Base-by-base conservation (phyloP, 2,113 vertebrate genomes). In the Picathartes gymnocephalus region DNA sequence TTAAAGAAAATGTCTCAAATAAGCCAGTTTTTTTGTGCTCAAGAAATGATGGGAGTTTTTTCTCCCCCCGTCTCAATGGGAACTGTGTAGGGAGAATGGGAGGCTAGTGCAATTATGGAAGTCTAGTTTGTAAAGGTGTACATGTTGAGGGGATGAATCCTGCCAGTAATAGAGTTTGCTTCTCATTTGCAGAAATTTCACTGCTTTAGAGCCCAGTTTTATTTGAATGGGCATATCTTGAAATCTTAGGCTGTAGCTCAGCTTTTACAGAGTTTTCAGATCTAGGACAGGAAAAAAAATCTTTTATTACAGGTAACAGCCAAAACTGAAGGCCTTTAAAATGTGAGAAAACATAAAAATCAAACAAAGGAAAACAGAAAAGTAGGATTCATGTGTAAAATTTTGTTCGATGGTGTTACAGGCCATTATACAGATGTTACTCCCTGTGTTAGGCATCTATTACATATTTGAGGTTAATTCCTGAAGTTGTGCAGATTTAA, bases 11-110 rank as follows among this genome's bases (percentile, higher is more conserved):
- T 65, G 48, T 11, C 24, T 31, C 17, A 77, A 78, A 72, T 25
- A 79, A 77, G 4, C 2, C 30, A 48, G 19, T 48, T 69, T 44
- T 44, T 73, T 60, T 73, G 37, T 37, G n/a, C 37, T 31, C 45
- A 56, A 28, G 8, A 72, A 86, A 60, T 39, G 3, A 12, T 42
- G 4, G 0, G 0, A 0, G 0, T 31, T 60, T 66, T 86, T 62
- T 5, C 39, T 69, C 12, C 14, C 30, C 10, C 12, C 16, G 15
- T 74, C 51, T 85, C 61, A 83, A 28, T 31, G 30, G 33, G n/a
- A 92, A 39, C 20, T 71, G 6, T 58, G 33, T 20, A 76, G 21
- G n/a, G 9, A 44, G 8, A 72, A 19, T 33, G 54, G 6, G 33
- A 68, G 15, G 28, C 27, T 42, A 50, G 4, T 33, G 22, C 58